Base-by-base conservation (phyloP, 2,888 invertebrate species). In the Diaphora mendica region DNA sequence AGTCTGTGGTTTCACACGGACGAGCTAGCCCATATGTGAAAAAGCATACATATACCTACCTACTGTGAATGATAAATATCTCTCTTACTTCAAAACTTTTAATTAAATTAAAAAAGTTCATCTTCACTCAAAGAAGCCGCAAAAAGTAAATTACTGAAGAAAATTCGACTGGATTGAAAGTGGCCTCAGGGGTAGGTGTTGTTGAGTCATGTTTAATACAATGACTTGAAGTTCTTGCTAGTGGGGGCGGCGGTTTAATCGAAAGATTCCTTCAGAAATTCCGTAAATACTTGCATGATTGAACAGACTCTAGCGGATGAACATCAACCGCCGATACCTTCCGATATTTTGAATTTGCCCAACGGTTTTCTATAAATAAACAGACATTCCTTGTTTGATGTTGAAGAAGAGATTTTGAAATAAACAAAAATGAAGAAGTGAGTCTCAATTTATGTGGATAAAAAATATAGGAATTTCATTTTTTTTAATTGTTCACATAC, bases 231-330 rank as follows among this genome's bases (percentile, higher is more conserved):
- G 82, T 80, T 80, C 81, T 81, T 79, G 80, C 76, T 78, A 79
- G 79, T 68, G 66, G 81, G 26, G 81, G 74, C 77, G 82, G 82
- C 79, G 77, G 87, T 88, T 90, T 91, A 91, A 91, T 91, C 87
- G 88, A 91, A 89, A 91, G 90, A 91, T 91, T 90, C 90, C 86
- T 86, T 75, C 77, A 86, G 77, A 72, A 85, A 85, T 88, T 82
- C 86, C 82, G 73, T 74, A 81, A 83, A 87, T 88, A 81, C 87
- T 88, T 88, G 89, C 88, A 90, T 89, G 91, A 89, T 89, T 88
- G 88, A 86, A 83, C 35, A 73, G 64, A 55, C 65, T 77, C 75
- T 75, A 67, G 33, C 77, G 75, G 75, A 77, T 74, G 77, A 77
- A 75, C 78, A 77, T 76, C 79, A 75, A 67, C 77, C 75, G 76